Percentiles rank a stretch among this genome's conserved stretches.
These are phyloP conservation scores for Oreonectes daqikongensis DNA, from an alignment of 2,797 vertebrate species.

Conservation along the genomic window DNA sequence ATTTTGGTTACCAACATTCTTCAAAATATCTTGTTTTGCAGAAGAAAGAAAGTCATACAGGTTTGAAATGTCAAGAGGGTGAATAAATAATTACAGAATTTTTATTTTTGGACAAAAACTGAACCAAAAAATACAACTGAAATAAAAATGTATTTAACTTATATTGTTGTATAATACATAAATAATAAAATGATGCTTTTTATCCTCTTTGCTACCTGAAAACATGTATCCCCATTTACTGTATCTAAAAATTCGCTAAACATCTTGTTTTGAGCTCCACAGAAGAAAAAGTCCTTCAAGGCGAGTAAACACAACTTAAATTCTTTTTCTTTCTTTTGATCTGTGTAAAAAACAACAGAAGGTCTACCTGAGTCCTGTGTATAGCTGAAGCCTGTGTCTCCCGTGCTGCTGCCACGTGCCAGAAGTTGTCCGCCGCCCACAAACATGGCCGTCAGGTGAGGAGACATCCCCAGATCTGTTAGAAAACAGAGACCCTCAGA, in stretches of 20 bases:
- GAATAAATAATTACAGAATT: too few relatives aligned
- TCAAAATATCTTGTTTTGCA: too few relatives aligned
- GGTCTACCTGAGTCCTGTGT: slow-evolving; percentile 93
- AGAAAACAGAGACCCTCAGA: slow-evolving; percentile 51
- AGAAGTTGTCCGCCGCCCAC: slow-evolving; percentile 86
- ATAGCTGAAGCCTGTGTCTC: slow-evolving; percentile 96
- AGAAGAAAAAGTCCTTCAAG: slow-evolving; percentile 15
- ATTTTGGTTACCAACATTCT: too few relatives aligned
- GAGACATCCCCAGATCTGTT: slow-evolving; percentile 95
- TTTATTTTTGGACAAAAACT: too few relatives aligned
- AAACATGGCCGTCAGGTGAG: slow-evolving; percentile 95
- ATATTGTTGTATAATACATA: too few relatives aligned
- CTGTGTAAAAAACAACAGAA: neutral
- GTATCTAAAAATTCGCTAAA: neutral
- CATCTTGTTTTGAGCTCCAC: neutral
- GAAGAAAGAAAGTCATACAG: too few relatives aligned
- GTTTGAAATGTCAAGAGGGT: too few relatives aligned
- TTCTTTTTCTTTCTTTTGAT: neutral
- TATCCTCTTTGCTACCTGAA: neutral
- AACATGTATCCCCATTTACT: neutral
- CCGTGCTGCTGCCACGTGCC: slow-evolving; percentile 93
- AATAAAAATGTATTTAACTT: too few relatives aligned
- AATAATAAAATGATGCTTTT: neutral
- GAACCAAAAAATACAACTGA: too few relatives aligned
- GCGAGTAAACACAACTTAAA: slow-evolving; percentile 28